A percentile compares a stretch with the other conserved stretches of the same genome.
Conservation (phyloP, 2,113 vertebrate species). For the Pseudopipra pipra region DNA sequence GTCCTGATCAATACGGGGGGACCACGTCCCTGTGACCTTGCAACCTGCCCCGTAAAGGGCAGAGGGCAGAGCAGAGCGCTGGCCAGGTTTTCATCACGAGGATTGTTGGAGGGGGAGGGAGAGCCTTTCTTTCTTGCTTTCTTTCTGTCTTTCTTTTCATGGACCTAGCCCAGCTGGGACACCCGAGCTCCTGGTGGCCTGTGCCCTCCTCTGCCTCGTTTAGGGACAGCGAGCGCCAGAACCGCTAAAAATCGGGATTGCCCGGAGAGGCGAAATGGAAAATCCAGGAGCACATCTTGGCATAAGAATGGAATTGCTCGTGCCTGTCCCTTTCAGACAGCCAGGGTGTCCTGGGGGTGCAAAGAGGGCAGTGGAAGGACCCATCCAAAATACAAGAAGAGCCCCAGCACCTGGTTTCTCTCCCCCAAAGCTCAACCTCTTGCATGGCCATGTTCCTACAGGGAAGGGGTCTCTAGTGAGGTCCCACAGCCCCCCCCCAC, state of each 20-base stretch:
- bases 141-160: slow-evolving; percentile 23
- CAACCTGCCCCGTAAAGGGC: slow-evolving; percentile 27
- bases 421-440: not conserved
- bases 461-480: not conserved
- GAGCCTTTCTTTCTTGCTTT: not conserved
- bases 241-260: not conserved
- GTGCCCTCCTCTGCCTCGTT: not conserved
- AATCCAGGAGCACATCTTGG: not conserved
- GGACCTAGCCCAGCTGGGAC: not conserved
- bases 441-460: accelerated
- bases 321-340: not conserved
- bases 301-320: not conserved
- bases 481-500: not conserved
- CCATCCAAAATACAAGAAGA: not conserved
- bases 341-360: not conserved
- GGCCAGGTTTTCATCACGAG: not conserved
- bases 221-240: not conserved
- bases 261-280: not conserved
- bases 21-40: slow-evolving; percentile 13
- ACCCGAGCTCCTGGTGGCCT: not conserved
- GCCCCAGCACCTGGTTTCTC: not conserved
- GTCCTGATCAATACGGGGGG: not conserved
- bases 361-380: accelerated
- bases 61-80: not conserved
- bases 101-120: slow-evolving; percentile 35